Evolutionary conservation across 2,113 vertebrate species (phyloP), one percentile per base, ranked within the genome.

Genomic region (Brachyhypopomus gauderio): DNA sequence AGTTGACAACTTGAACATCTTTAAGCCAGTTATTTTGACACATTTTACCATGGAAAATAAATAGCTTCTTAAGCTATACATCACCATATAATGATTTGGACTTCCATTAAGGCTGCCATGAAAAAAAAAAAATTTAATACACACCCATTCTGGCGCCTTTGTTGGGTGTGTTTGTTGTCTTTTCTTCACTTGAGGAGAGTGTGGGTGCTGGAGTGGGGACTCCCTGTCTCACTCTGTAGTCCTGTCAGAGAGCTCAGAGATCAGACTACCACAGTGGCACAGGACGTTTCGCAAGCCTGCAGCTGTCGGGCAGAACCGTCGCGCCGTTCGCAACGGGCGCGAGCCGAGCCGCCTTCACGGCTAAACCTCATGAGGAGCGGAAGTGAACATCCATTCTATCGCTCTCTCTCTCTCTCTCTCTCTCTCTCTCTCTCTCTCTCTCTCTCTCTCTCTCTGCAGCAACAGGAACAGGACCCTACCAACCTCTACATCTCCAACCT

Each of bases 401-500:
- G 1, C 7, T 80, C 70, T 30, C 22, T 72, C 38, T 30, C 48
- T n/a, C 16, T 75, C 62, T 45, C 41, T 45, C 41, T 45, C 41
- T 45, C 41, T 5, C 41, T 45, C 41, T 45, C 41, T 45, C 9
- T 45, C 9, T 11, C 41, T 11, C 12, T 52, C 22, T 52, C 27
- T 55, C 6, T 5, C 11, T 86, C 19, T 56, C n/a, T 23, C 78
- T 34, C 25, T 71, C 2, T 2, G 30, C 89, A 98, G 96, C 96
- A 98, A 96, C 96, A 98, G 91, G 96, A 98, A 79, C 96, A 97
- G 90, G 96, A 98, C 89, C 96, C 96, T 80, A 98, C 96, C 86
- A 98, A 97, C 89, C 85, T 98, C 70, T 98, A 98, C 90, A 96
- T 97, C 89, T 97, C 96, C 79, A 97, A 97, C 89, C 91, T 98